These are phyloP conservation scores for Heliocidaris erythrogramma DNA, from an alignment of 35 echinoderm and acorn worm species.

Conservation along the genomic window DNA sequence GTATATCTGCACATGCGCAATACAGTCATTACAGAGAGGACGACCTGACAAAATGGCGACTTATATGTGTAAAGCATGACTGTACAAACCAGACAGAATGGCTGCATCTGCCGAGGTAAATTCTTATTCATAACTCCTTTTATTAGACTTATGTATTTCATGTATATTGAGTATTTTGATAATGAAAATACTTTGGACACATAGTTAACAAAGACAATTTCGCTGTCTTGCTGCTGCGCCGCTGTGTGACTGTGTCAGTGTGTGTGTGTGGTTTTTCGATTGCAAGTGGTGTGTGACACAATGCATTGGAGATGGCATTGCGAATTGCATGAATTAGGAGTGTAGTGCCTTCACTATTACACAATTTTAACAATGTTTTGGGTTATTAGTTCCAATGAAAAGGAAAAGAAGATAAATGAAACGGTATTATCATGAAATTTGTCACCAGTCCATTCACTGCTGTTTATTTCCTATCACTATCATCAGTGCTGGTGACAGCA, in stretches of 20 bases:
- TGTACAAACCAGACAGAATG: neutral
- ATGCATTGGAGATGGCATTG: neutral
- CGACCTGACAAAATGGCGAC: constrained; percentile 32
- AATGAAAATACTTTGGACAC: neutral
- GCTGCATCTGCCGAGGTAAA: constrained; percentile 44
- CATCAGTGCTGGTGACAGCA: too few species aligned
- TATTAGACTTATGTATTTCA: neutral
- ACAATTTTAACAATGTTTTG: too few species aligned
- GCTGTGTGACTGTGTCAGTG: neutral
- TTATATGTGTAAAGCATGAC: constrained; percentile 43
- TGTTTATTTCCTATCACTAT: too few species aligned
- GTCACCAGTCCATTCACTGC: too few species aligned
- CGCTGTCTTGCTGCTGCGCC: neutral
- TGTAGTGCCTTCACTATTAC: too few species aligned
- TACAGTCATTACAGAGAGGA: neutral
- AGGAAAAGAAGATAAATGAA: too few species aligned
- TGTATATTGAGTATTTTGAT: neutral
- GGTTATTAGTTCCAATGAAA: too few species aligned
- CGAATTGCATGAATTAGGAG: too few species aligned
- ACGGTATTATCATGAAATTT: too few species aligned
- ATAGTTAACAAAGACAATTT: neutral
- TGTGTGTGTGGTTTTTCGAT: neutral
- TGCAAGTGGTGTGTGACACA: too few species aligned
- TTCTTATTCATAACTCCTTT: neutral
- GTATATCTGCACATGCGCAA: neutral